Evolutionary conservation across 35 echinoderm and acorn worm genomes (phyloP).

Genomic region (Ophiothrix spiculata): DNA sequence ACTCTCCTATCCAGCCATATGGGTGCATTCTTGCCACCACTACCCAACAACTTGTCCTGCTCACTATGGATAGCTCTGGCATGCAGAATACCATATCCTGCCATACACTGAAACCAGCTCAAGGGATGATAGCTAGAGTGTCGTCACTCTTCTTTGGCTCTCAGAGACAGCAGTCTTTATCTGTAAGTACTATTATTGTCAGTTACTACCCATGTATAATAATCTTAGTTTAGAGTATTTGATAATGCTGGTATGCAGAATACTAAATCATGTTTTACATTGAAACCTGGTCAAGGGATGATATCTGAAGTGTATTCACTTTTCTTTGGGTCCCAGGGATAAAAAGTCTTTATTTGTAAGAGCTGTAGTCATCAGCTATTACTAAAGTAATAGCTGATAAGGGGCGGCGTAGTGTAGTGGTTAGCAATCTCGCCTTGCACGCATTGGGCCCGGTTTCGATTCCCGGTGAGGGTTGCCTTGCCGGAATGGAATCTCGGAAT

Average conservation of each 20-base stretch:
- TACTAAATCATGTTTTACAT: slow-evolving; percentile 20
- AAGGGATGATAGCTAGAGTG: slow-evolving; percentile 81
- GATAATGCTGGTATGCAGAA: slow-evolving; percentile 26
- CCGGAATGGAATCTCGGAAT: too few species aligned
- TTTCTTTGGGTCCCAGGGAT: not conserved
- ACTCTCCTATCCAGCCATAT: slow-evolving; percentile 46
- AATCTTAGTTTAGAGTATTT: slow-evolving; percentile 70
- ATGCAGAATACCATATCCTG: slow-evolving; percentile 9
- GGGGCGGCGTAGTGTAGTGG: too few species aligned
- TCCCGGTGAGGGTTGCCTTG: too few species aligned
- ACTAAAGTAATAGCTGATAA: too few species aligned
- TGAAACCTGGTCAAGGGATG: slow-evolving; percentile 79
- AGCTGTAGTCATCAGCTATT: too few species aligned
- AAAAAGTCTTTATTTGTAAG: too few species aligned
- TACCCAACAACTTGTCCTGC: slow-evolving; percentile 80
- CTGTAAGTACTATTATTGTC: slow-evolving; percentile 50
- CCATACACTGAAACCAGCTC: slow-evolving; percentile 72
- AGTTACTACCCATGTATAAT: too few species aligned
- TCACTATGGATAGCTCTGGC: slow-evolving; percentile 49
- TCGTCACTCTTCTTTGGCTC: slow-evolving; percentile 93
- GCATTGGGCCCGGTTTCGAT: too few species aligned
- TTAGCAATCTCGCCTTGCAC: too few species aligned
- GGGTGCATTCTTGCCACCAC: slow-evolving; percentile 88
- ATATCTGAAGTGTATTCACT: slow-evolving; percentile 47
- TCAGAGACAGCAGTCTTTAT: slow-evolving; percentile 58